phyloP scores from a whole-genome alignment of 2,113 vertebrate species.

The Phrynocephalus versicolor region DNA sequence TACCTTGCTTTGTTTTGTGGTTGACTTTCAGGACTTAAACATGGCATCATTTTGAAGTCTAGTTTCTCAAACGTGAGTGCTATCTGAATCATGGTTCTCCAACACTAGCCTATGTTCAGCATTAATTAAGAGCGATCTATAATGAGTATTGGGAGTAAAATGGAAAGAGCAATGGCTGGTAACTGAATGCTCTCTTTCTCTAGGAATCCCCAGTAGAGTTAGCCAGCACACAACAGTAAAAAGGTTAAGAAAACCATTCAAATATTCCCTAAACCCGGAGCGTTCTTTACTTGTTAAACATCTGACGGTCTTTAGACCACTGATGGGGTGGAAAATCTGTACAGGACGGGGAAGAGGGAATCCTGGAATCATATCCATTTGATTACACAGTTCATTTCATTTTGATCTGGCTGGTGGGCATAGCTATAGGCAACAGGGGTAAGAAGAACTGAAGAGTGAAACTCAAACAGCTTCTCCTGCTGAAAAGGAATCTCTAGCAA shows the following conservation, averaged over 20 bases:
- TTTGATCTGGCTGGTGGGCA: not conserved
- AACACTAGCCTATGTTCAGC: too few species aligned
- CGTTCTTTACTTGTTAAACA: not conserved
- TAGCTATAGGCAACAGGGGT: not conserved
- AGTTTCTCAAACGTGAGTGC: too few species aligned
- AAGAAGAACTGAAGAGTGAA: not conserved
- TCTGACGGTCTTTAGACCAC: not conserved
- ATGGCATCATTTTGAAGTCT: too few species aligned
- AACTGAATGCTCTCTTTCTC: not conserved
- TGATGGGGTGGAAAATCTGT: conserved; percentile 20
- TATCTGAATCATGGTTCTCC: too few species aligned
- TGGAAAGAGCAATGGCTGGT: not conserved
- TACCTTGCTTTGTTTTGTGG: too few species aligned
- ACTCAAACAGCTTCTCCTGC: not conserved
- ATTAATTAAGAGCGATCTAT: too few species aligned
- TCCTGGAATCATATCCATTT: not conserved
- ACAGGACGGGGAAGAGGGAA: not conserved
- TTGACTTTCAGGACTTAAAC: too few species aligned
- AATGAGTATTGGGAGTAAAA: not conserved
- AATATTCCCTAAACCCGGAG: not conserved
- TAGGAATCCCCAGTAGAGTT: not conserved
- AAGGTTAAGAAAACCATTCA: not conserved
- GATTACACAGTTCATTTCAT: conserved; percentile 17
- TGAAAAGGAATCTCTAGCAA: not conserved
- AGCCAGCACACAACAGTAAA: not conserved